phyloP scores from a whole-genome alignment of 2,797 vertebrate genomes.

The Pseudochaenichthys georgianus region DNA sequence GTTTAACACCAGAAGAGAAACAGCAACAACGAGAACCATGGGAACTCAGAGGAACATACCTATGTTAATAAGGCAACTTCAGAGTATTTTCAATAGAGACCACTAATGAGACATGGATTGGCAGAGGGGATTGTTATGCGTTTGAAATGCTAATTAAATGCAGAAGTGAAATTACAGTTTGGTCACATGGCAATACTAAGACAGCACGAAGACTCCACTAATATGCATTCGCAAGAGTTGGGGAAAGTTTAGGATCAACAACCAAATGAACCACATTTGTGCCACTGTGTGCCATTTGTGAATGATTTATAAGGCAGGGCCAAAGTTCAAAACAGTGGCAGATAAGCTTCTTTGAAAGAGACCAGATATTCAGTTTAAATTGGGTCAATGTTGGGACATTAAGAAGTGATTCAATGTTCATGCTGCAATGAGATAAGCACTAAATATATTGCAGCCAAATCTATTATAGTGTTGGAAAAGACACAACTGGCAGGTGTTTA shows the following conservation, averaged over 20 bases:
- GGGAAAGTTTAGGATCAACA: conserved; percentile 31
- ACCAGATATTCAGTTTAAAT: conserved; percentile 32
- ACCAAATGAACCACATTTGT: conserved; percentile 11
- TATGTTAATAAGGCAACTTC: conserved; percentile 80
- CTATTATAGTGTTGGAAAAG: not conserved
- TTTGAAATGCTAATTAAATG: conserved; percentile 87
- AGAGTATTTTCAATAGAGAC: conserved; percentile 68
- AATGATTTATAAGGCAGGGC: conserved; percentile 12
- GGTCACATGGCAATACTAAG: conserved; percentile 70
- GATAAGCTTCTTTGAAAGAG: conserved; percentile 31
- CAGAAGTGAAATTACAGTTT: conserved; percentile 75
- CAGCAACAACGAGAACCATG: conserved; percentile 52
- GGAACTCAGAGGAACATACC: conserved; percentile 67
- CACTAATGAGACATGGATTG: conserved; percentile 80
- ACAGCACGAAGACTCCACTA: conserved; percentile 45
- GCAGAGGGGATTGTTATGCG: conserved; percentile 75
- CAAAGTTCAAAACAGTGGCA: conserved; percentile 20
- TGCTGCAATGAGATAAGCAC: conserved; percentile 29
- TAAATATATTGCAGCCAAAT: conserved; percentile 37
- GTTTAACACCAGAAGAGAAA: conserved; percentile 59
- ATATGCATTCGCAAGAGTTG: conserved; percentile 42
- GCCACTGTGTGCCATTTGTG: not conserved
- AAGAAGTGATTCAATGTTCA: conserved; percentile 31
- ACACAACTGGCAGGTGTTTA: conserved; percentile 12
- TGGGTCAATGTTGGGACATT: conserved; percentile 18